Conservation (phyloP, 2,797 vertebrate species). For the Trachurus trachurus region DNA sequence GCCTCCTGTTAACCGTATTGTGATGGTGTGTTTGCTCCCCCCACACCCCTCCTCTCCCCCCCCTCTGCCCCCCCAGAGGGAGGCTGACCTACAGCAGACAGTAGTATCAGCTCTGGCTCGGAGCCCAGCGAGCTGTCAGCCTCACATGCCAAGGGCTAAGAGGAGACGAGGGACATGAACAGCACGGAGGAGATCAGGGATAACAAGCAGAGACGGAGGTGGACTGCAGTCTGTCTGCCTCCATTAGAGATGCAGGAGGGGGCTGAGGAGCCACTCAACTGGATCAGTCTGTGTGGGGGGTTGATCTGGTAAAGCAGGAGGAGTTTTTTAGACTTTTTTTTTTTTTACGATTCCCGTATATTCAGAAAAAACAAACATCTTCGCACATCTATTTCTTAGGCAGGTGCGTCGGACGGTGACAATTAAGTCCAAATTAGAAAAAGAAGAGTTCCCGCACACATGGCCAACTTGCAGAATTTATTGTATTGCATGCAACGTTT, state of each 20-base stretch:
- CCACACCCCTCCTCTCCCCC: constrained; percentile 2
- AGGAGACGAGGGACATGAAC: constrained; percentile 55
- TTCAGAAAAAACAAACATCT: no score
- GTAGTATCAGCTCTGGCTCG: constrained; percentile 59
- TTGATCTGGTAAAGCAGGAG: constrained; percentile 14
- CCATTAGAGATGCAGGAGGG: constrained; percentile 39
- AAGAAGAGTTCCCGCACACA: no score
- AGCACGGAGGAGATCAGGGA: constrained; percentile 52
- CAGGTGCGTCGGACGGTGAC: no score
- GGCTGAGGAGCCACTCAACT: constrained; percentile 19
- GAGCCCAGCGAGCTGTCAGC: constrained; percentile 68
- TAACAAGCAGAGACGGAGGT: constrained; percentile 57
- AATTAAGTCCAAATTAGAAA: no score
- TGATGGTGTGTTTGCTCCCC: constrained; percentile 49
- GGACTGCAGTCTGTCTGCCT: constrained; percentile 47
- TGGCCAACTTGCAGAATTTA: no score
- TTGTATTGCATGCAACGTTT: no score
- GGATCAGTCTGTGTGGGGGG: constrained; percentile 14
- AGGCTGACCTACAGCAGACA: constrained; percentile 60
- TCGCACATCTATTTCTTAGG: no score
- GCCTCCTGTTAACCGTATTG: constrained; percentile 57
- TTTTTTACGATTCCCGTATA: background rate
- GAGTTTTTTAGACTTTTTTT: background rate
- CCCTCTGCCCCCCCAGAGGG: constrained; percentile 30
- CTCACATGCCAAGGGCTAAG: constrained; percentile 45